Conservation (phyloP, 2,888 invertebrate genomes). For the Zaprionus bogoriensis region DNA sequence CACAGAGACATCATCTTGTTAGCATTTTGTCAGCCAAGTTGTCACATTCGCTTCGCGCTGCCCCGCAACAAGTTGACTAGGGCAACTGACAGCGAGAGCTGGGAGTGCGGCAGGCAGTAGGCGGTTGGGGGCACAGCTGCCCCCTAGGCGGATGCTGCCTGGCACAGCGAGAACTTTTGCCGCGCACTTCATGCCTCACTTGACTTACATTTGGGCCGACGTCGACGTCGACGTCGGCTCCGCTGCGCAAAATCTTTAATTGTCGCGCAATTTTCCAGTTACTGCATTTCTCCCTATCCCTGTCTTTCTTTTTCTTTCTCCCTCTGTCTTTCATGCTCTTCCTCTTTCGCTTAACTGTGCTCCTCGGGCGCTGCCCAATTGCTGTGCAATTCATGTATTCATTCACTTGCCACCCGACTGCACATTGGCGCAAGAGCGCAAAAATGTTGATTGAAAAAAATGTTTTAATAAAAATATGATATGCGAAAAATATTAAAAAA, state of each 20-base stretch:
- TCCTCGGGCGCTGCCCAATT: slow-evolving; percentile 46
- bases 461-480: background rate
- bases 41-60: slow-evolving; percentile 65
- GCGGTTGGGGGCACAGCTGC: background rate
- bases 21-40: slow-evolving; percentile 77
- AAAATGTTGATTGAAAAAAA: background rate
- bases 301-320: background rate
- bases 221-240: slow-evolving; percentile 19
- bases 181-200: slow-evolving; percentile 73
- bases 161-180: background rate
- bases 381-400: slow-evolving; percentile 65
- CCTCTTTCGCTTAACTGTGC: slow-evolving; percentile 6
- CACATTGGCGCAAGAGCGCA: slow-evolving; percentile 35
- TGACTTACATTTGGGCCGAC: slow-evolving; percentile 66
- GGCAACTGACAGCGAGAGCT: background rate
- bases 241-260: slow-evolving; percentile 74
- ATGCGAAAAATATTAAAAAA: no score
- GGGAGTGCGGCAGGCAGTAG: background rate
- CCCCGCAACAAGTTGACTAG: slow-evolving; percentile 68
- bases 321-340: slow-evolving; percentile 1
- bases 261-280: slow-evolving; percentile 79
- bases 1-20: slow-evolving; percentile 68
- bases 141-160: slow-evolving; percentile 20
- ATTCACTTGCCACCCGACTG: slow-evolving; percentile 53
- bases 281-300: slow-evolving; percentile 63